Evolutionary conservation across 2,797 vertebrate genomes (phyloP).

Genomic region (Neomorphus geoffroyi): DNA sequence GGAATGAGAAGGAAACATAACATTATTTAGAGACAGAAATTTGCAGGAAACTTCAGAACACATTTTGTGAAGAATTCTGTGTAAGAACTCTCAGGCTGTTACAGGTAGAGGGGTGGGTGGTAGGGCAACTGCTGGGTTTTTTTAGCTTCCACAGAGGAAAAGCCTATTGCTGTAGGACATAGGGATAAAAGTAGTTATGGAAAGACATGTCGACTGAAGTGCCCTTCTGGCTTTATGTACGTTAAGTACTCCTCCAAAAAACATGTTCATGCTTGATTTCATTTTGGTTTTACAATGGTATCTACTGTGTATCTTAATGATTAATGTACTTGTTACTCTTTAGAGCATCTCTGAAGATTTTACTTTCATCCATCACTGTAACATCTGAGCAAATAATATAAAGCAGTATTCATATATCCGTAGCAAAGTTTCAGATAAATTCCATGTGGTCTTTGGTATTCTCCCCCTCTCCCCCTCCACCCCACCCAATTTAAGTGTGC

Average conservation of each 20-base stretch:
- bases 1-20: background rate
- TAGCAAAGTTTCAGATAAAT: background rate
- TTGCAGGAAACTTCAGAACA: background rate
- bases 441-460: background rate
- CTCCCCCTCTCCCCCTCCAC: rapidly evolving
- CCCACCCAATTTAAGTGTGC: background rate
- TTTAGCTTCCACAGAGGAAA: background rate
- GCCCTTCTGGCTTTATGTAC: background rate
- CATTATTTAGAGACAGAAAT: background rate
- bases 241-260: background rate
- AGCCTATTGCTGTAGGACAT: background rate
- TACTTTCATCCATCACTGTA: background rate
- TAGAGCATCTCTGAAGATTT: background rate
- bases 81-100: background rate
- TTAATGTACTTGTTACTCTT: background rate
- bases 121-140: too few relatives aligned
- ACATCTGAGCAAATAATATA: background rate
- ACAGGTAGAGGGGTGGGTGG: background rate
- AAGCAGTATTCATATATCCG: background rate
- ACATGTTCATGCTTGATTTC: background rate
- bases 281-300: background rate
- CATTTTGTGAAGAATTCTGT: background rate
- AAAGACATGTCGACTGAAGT: background rate
- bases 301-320: background rate
- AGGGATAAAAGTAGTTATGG: background rate